These are phyloP conservation scores for Elephantulus edwardii DNA, from an alignment of 2,113 vertebrate genomes.

Conservation along the genomic window DNA sequence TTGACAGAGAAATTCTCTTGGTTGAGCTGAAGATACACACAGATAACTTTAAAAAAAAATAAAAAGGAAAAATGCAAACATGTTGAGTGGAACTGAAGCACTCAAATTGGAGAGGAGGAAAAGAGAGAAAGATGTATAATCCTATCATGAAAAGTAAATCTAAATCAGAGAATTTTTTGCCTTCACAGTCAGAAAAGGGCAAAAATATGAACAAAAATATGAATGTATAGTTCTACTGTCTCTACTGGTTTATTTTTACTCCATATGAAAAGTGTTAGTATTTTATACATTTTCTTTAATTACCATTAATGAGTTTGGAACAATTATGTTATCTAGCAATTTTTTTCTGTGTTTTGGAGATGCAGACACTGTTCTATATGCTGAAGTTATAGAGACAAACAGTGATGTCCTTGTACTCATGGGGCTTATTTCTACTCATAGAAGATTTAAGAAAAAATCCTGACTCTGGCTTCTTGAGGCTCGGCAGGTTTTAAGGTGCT, in stretches of 20 bases:
- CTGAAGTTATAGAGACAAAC: not conserved
- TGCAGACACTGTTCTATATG: not conserved
- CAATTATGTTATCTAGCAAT: not conserved
- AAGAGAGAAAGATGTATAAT: not conserved
- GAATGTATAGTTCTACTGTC: not conserved
- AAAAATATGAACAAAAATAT: not conserved
- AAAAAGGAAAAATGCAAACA: too few species aligned
- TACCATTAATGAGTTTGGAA: too few species aligned
- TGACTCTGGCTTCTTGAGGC: not conserved
- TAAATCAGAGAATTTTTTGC: not conserved
- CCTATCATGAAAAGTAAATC: not conserved
- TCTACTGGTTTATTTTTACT: not conserved
- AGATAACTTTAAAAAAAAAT: not conserved
- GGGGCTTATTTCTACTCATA: not conserved
- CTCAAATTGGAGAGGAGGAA: not conserved
- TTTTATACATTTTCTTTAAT: not conserved
- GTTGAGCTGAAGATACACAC: not conserved
- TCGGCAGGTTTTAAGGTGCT: too few species aligned
- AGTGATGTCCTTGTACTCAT: not conserved
- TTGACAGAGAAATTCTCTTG: too few species aligned
- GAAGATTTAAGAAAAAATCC: not conserved
- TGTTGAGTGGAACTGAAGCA: not conserved
- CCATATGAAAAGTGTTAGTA: not conserved
- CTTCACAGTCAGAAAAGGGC: not conserved
- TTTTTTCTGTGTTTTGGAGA: not conserved